A percentile compares a stretch with the other conserved stretches of the same genome.
These are phyloP conservation scores for Orchesella flavescens DNA, from an alignment of 2,888 invertebrate genomes.

Conservation along the genomic window DNA sequence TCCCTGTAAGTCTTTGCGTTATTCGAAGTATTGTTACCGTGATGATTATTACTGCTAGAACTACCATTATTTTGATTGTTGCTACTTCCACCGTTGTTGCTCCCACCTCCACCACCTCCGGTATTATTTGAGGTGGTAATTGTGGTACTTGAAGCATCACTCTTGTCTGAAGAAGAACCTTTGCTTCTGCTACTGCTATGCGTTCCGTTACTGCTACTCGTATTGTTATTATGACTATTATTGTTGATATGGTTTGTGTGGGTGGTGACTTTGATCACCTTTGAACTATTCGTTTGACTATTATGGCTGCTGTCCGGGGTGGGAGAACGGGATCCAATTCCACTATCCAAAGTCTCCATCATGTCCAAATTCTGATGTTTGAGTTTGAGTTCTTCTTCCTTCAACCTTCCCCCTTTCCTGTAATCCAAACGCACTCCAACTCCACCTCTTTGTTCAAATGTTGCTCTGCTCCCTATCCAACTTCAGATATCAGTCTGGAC, in stretches of 20 bases:
- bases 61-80: background rate
- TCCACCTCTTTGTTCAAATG: too few relatives aligned
- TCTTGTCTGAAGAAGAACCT: slow-evolving; percentile 4
- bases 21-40: slow-evolving; percentile 22
- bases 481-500: slow-evolving; percentile 20
- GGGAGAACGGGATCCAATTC: slow-evolving; percentile 53
- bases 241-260: slow-evolving; percentile 48
- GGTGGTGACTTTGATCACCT: slow-evolving; percentile 39
- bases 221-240: slow-evolving; percentile 40
- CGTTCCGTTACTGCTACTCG: slow-evolving; percentile 16
- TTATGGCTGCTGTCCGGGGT: slow-evolving; percentile 51
- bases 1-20: slow-evolving; percentile 45
- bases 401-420: slow-evolving; percentile 31
- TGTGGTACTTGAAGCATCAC: slow-evolving; percentile 10
- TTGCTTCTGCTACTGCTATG: slow-evolving; percentile 24
- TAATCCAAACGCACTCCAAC: background rate
- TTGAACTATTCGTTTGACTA: slow-evolving; percentile 44
- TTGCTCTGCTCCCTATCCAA: background rate
- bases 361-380: background rate
- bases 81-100: background rate
- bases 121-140: background rate
- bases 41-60: slow-evolving; percentile 12
- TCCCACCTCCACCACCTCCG: background rate
- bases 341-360: slow-evolving; percentile 58
- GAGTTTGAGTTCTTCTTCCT: background rate